phyloP scores from a whole-genome alignment of 2,797 vertebrate genomes.

The Coendou prehensilis region DNA sequence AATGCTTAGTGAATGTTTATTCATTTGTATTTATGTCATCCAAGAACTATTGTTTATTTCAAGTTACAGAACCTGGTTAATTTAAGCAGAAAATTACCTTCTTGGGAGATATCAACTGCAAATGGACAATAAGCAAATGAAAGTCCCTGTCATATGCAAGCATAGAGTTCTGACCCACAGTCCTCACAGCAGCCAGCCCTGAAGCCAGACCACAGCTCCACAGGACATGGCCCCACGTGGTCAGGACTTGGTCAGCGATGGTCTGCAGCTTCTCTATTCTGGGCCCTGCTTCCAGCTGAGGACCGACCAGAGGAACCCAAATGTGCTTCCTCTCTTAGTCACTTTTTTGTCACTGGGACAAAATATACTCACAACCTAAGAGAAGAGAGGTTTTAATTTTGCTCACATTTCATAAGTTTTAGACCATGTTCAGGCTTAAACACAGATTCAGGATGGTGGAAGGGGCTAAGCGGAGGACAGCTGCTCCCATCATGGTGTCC shows the following conservation, averaged over 20 bases:
- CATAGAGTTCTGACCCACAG: too few species aligned
- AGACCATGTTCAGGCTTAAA: not conserved
- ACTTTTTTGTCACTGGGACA: not conserved
- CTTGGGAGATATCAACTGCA: not conserved
- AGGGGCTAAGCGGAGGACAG: too few species aligned
- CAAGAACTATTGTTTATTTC: not conserved
- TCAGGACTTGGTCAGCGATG: not conserved
- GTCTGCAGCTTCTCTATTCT: not conserved
- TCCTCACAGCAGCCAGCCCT: fast-evolving
- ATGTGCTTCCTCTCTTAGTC: not conserved
- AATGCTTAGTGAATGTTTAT: not conserved
- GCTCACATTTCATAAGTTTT: not conserved
- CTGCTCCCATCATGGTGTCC: not conserved
- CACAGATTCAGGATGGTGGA: not conserved
- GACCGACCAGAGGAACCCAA: not conserved
- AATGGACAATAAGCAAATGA: too few species aligned
- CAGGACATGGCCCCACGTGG: fast-evolving
- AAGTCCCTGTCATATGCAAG: too few species aligned
- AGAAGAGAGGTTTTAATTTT: not conserved
- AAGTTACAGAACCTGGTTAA: not conserved
- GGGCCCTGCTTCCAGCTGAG: not conserved
- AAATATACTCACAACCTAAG: not conserved
- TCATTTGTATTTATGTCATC: not conserved
- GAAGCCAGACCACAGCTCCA: fast-evolving
- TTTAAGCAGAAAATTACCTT: not conserved